Percentiles rank a stretch among this genome's conserved stretches.
phyloP scores from a whole-genome alignment of 2,797 vertebrate species.

The Gephyroberyx darwinii region DNA sequence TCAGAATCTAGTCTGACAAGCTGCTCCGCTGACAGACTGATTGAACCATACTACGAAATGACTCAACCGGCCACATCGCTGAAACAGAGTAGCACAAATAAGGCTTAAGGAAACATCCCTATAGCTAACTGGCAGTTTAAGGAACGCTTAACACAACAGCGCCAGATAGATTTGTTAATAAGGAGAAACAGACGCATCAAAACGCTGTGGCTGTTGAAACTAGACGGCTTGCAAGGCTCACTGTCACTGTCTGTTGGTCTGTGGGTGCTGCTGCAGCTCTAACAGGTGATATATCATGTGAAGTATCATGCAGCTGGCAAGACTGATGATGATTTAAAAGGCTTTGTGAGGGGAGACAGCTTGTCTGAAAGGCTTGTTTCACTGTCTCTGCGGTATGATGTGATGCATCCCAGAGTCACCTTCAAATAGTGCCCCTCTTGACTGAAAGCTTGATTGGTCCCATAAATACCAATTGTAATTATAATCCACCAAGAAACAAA shows the following conservation, averaged over 20 bases:
- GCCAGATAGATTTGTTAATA: constrained; percentile 63
- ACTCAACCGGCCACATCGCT: constrained; percentile 54
- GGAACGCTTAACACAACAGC: constrained; percentile 62
- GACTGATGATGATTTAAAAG: constrained; percentile 84
- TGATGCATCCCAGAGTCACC: constrained; percentile 79
- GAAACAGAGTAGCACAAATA: constrained; percentile 50
- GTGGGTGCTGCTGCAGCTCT: constrained; percentile 51
- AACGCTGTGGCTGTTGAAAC: constrained; percentile 38
- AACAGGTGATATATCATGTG: constrained; percentile 76
- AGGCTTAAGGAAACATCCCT: constrained; percentile 36
- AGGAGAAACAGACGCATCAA: constrained; percentile 59
- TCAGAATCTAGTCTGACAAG: constrained; percentile 64
- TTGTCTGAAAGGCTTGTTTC: constrained; percentile 79
- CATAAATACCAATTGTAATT: constrained; percentile 82
- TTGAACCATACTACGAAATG: constrained; percentile 55
- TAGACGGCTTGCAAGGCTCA: constrained; percentile 59
- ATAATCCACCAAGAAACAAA: constrained; percentile 76
- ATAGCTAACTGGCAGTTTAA: constrained; percentile 19
- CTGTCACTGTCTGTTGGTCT: constrained; percentile 64
- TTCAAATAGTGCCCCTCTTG: constrained; percentile 75
- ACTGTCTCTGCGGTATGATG: constrained; percentile 65
- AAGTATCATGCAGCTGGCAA: constrained; percentile 69
- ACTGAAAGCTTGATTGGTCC: constrained; percentile 79
- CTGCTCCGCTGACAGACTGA: constrained; percentile 53
- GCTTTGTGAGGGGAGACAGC: constrained; percentile 73